phyloP scores from a whole-genome alignment of 2,113 vertebrate genomes.

The Trichechus manatus region DNA sequence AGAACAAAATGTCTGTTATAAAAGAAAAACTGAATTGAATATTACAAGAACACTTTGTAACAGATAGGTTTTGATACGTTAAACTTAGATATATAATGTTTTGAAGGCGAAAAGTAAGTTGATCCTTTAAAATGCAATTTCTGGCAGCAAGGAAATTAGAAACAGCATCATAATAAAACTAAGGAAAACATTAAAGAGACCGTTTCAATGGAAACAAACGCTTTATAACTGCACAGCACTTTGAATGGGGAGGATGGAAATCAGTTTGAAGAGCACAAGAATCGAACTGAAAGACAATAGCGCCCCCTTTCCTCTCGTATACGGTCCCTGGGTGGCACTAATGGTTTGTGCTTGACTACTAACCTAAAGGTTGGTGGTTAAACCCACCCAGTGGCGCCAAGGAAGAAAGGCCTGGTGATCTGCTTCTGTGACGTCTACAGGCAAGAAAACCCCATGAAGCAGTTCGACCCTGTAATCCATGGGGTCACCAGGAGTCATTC shows the following conservation, averaged over 20 bases:
- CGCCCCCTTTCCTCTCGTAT: not conserved
- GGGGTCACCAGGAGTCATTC: not conserved
- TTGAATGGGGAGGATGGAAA: not conserved
- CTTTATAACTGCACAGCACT: not conserved
- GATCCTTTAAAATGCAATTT: conserved; percentile 32
- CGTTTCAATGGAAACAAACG: not conserved
- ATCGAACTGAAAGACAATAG: not conserved
- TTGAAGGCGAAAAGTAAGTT: not conserved
- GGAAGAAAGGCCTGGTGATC: not conserved
- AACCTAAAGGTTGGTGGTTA: not conserved
- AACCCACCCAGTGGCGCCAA: not conserved
- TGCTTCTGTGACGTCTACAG: not conserved
- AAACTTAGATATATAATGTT: conserved; percentile 25
- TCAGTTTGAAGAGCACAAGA: not conserved
- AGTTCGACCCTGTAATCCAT: not conserved
- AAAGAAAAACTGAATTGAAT: not conserved
- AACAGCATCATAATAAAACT: conserved; percentile 3
- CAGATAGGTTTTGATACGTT: not conserved
- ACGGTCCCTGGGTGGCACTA: not conserved
- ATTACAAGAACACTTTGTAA: conserved; percentile 20
- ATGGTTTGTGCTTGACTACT: not conserved
- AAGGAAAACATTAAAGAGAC: not conserved
- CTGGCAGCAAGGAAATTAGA: not conserved
- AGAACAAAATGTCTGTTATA: not conserved
- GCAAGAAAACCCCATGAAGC: not conserved